Base-by-base conservation (phyloP, 2,888 invertebrate genomes). In the Perizoma flavofasciatum region DNA sequence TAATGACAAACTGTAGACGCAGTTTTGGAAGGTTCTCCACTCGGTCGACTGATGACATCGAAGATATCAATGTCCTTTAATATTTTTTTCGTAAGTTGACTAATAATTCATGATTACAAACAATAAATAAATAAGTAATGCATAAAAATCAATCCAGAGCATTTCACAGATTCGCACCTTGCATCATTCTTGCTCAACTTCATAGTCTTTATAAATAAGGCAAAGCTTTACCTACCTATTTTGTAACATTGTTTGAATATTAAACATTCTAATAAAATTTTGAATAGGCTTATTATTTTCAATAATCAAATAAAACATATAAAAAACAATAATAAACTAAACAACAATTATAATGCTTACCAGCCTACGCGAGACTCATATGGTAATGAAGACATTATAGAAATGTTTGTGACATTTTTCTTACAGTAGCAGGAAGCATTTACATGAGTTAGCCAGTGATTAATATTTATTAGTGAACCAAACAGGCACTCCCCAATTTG, bases 351-450 rank as follows among this genome's bases (percentile, higher is more conserved):
- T 62, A 65, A 66, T 58, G 62, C 68, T 70, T 64, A 69, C 72
- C 78, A 75, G 75, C 82, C 83, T 81, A 83, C 81, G 71, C 67
- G 68, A 58, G 62, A 66, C 75, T 75, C 74, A 77, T 85, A 89
- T 89, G 87, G 61, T 88, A 89, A 89, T 89, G 80, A 83, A 80
- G 79, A 73, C 74, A 76, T 77, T 79, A 81, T 75, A 80, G 85
- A 87, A 81, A 82, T 84, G 79, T 85, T 78, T 72, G 81, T 81
- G 70, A 75, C 79, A 82, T 82, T 79, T 69, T 81, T 77, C 74
- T 76, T 75, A 86, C 90, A 78, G 91, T 89, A 88, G 90, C 89
- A 82, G 84, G 86, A 83, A 88, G 78, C 82, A 85, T 86, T 90
- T 83, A 82, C 84, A 81, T 82, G 79, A 84, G 72, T 88, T 83